Conservation (phyloP, 2,888 invertebrate species). For the Polylopha cassiicola region DNA sequence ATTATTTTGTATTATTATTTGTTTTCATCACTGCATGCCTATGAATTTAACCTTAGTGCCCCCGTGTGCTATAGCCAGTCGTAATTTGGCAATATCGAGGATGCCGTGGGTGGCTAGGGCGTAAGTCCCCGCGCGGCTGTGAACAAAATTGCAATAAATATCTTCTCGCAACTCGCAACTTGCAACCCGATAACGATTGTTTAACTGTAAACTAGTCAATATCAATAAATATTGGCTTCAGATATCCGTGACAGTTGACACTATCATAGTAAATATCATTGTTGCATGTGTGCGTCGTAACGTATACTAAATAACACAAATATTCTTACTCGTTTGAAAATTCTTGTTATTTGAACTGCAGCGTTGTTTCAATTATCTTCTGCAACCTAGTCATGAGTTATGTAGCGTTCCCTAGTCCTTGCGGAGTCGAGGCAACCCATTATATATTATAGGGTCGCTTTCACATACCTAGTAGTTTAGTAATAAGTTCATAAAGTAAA, state of each 20-base stretch:
- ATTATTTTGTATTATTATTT: no score
- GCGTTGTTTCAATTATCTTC: neutral
- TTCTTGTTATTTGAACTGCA: neutral
- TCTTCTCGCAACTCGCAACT: slow-evolving; percentile 37
- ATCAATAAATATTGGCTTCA: slow-evolving; percentile 36
- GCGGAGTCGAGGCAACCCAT: no score
- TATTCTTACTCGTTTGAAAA: neutral
- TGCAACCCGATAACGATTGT: slow-evolving; percentile 44
- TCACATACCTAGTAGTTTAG: no score
- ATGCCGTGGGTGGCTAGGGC: slow-evolving; percentile 35
- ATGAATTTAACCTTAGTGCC: no score
- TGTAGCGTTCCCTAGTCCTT: no score
- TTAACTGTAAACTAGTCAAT: slow-evolving; percentile 38
- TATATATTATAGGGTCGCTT: no score
- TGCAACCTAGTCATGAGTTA: no score
- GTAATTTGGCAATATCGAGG: slow-evolving; percentile 24
- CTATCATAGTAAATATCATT: slow-evolving; percentile 22
- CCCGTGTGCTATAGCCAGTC: no score
- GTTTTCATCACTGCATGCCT: no score
- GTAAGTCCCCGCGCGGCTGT: slow-evolving; percentile 43
- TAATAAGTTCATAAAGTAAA: no score
- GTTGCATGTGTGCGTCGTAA: slow-evolving; percentile 13
- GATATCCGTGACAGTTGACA: slow-evolving; percentile 39
- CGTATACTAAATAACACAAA: no score
- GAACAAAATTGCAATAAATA: slow-evolving; percentile 40